Conservation (phyloP, 2,797 vertebrate species). For the Notamacropus eugenii region DNA sequence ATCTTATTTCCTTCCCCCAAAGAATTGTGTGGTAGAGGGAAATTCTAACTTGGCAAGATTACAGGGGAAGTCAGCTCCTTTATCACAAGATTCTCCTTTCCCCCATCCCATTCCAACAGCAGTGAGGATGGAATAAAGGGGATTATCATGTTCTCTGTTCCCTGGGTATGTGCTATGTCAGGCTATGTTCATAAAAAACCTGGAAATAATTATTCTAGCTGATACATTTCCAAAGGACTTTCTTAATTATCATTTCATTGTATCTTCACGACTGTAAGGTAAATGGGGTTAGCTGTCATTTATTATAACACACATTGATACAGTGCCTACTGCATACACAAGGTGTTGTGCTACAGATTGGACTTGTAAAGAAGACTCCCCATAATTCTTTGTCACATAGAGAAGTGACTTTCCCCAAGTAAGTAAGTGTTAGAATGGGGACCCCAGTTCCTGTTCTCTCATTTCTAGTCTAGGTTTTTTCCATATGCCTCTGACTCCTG, state of each 20-base stretch:
- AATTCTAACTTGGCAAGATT: neutral
- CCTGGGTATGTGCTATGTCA: neutral
- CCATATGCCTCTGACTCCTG: neutral
- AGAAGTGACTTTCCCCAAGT: neutral
- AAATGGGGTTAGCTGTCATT: neutral
- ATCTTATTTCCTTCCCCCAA: neutral
- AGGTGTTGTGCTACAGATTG: neutral
- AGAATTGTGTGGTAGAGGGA: neutral
- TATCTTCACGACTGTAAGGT: neutral
- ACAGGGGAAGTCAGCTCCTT: neutral
- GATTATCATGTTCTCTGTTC: neutral
- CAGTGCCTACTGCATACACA: rapidly evolving
- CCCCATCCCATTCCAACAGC: neutral
- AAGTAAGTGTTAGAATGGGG: neutral
- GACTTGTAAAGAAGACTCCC: neutral
- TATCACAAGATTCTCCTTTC: neutral
- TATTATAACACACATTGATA: neutral
- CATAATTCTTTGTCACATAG: no score
- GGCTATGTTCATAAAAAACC: neutral
- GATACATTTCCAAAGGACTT: neutral
- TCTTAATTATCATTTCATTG: neutral
- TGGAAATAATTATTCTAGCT: neutral
- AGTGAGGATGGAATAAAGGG: neutral
- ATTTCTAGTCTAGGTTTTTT: neutral
- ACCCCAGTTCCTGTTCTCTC: neutral